Conservation (phyloP, 1,140 invertebrate genomes). For the Coenobita brevimanus region DNA sequence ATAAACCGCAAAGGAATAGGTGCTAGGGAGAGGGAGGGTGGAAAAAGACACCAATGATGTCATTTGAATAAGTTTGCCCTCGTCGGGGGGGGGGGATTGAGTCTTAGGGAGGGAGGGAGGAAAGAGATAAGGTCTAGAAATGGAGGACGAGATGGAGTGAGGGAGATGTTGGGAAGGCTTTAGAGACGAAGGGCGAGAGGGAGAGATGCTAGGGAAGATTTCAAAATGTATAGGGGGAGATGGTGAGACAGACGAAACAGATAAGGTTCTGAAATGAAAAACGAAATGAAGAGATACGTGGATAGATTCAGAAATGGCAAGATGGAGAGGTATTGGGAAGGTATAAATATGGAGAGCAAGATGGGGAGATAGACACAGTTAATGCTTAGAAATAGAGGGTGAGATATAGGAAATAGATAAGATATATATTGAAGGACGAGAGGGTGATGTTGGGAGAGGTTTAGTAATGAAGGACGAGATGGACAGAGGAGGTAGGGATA, state of each 20-base stretch:
- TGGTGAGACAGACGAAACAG: background rate
- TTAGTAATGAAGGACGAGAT: no score
- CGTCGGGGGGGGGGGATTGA: background rate
- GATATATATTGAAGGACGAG: no score
- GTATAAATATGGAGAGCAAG: constrained; percentile 10
- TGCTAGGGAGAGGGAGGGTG: background rate
- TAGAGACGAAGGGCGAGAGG: background rate
- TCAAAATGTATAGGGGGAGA: background rate
- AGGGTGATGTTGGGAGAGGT: no score
- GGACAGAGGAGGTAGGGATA: no score
- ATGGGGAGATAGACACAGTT: constrained; percentile 10
- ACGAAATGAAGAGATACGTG: background rate
- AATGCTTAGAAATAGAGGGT: background rate
- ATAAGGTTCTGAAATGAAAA: background rate
- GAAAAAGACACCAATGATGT: background rate
- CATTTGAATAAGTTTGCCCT: background rate
- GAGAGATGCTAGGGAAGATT: background rate
- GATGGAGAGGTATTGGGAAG: background rate
- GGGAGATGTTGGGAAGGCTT: background rate
- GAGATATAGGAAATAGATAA: background rate
- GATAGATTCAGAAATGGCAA: background rate
- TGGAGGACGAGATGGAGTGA: background rate
- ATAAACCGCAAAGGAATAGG: no score
- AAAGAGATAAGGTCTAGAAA: background rate
- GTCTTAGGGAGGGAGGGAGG: background rate